phyloP scores from a whole-genome alignment of 2,797 vertebrate species.

The Cyclura pinguis region DNA sequence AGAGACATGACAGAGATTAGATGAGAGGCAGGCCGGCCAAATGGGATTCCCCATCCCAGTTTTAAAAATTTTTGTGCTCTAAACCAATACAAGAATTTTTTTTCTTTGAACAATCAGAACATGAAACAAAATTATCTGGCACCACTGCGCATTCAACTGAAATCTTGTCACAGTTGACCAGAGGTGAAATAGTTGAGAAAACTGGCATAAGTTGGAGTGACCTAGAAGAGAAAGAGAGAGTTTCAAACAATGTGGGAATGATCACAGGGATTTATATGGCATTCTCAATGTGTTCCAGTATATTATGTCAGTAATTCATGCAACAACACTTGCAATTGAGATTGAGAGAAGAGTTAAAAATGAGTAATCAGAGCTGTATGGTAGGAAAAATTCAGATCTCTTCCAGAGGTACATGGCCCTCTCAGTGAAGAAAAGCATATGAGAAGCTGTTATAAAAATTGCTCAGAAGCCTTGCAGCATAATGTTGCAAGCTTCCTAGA shows the following conservation, averaged over 20 bases:
- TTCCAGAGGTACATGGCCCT: background rate
- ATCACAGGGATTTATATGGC: background rate
- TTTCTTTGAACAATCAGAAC: background rate
- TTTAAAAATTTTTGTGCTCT: background rate
- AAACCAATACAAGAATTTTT: background rate
- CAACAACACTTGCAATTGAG: background rate
- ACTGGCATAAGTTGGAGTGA: background rate
- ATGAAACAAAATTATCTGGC: background rate
- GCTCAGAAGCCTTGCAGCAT: conserved; percentile 21
- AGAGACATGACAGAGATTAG: background rate
- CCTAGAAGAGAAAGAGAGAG: background rate
- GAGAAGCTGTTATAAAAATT: background rate
- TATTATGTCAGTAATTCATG: background rate
- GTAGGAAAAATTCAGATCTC: background rate
- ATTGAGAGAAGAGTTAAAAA: no score
- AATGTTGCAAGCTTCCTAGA: conserved; percentile 37
- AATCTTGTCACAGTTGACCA: background rate
- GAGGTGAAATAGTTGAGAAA: background rate
- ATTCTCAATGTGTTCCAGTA: background rate
- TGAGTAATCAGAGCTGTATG: no score
- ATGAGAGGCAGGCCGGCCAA: background rate
- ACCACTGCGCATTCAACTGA: background rate
- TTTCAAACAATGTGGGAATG: background rate
- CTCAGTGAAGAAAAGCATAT: background rate
- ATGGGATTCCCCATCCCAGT: no score